Evolutionary conservation across 2,888 invertebrate genomes (phyloP).

Genomic region (Eupithecia dodoneata): DNA sequence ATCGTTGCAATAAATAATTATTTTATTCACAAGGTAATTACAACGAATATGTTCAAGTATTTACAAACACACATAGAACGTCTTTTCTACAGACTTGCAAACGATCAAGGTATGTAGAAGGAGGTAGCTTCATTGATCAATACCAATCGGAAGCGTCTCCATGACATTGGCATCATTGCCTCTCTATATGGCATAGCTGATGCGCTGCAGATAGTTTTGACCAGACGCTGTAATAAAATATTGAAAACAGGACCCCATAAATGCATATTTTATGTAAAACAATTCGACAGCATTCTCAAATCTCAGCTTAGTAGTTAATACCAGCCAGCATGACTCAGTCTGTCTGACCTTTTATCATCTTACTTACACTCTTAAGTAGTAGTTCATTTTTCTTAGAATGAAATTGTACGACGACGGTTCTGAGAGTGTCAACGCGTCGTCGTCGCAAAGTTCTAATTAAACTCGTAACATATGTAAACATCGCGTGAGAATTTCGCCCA

Average conservation of each 20-base stretch:
- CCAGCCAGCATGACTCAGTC: constrained; percentile 19
- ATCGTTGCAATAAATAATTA: constrained; percentile 43
- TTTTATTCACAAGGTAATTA: neutral
- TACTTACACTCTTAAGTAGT: constrained; percentile 4
- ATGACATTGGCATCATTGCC: neutral
- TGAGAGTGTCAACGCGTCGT: constrained; percentile 55
- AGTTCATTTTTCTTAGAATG: constrained; percentile 28
- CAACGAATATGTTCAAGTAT: neutral
- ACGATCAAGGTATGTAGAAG: neutral
- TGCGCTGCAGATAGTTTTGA: neutral
- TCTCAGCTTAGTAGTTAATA: constrained; percentile 14
- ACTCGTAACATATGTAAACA: constrained; percentile 62
- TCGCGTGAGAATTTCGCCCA: constrained; percentile 70
- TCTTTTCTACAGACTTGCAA: neutral
- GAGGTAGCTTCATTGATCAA: neutral
- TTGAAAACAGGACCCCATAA: neutral
- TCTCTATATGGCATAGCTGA: neutral
- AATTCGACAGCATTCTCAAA: constrained; percentile 33
- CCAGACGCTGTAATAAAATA: neutral
- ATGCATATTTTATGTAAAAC: neutral
- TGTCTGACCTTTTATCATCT: constrained; percentile 18
- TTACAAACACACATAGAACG: neutral
- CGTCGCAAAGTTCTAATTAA: constrained; percentile 57
- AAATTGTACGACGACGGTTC: constrained; percentile 26
- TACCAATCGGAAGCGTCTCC: neutral